Base-by-base conservation (phyloP, 2,888 invertebrate species). In the Xestoiulus laeticollis region DNA sequence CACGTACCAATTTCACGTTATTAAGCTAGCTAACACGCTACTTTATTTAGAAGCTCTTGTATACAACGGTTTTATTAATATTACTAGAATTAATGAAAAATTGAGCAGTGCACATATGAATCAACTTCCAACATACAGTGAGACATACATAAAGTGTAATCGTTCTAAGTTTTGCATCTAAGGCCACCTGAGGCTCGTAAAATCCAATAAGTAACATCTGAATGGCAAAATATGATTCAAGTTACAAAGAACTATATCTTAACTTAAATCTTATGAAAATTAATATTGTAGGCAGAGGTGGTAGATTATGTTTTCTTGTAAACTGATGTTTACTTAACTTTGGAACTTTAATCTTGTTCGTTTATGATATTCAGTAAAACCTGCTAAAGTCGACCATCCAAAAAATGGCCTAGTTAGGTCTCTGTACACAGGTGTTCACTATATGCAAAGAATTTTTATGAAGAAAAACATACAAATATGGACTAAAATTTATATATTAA, bases 181-280 rank as follows among this genome's bases (percentile, higher is more conserved):
- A 5, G 59, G n/a, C 59, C 59, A 59, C n/a, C 59, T 59, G n/a
- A 59, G 19, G 59, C n/a, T 59, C n/a, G 59, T 59, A 1, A n/a
- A 59, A 59, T 59, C n/a, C n/a, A 59, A 59, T 59, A 19, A 59
- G n/a, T 3, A 59, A 6, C 12, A 59, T n/a, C n/a, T 1, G 19
- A 59, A 59, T 59, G 59, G 59, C n/a, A 48, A 59, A 59, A 59
- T 59, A n/a, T 59, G n/a, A 59, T 59, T 59, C n/a, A 59, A 59
- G 5, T n/a, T n/a, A 48, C 16, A 48, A 48, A 48, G 48, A 16
- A 48, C 10, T 8, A 16, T 8, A 48, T 48, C 4, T 48, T 8
- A 59, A 59, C 5, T n/a, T 59, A 19, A 6, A n/a, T 19, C 5
- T 59, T n/a, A 59, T 59, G 59, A 59, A 59, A 59, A n/a, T 59